Conservation (phyloP, 2,888 invertebrate genomes). For the Hypselothyrea guttata region DNA sequence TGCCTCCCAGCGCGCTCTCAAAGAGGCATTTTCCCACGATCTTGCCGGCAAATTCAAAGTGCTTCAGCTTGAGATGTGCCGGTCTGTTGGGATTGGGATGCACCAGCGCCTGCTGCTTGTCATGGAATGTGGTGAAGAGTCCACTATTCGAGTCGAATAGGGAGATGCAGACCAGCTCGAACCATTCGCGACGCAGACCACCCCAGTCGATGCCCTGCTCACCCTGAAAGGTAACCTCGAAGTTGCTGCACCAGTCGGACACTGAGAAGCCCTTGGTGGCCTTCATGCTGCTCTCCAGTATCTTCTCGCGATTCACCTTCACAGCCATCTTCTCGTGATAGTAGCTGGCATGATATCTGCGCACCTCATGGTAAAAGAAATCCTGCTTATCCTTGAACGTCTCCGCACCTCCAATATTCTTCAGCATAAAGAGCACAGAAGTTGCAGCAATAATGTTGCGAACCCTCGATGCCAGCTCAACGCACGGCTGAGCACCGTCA, state of each 20-base stretch:
- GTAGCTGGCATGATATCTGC: slow-evolving; percentile 93
- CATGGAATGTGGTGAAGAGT: slow-evolving; percentile 93
- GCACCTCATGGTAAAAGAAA: slow-evolving; percentile 91
- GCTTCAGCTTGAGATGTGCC: slow-evolving; percentile 90
- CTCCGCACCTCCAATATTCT: slow-evolving; percentile 97
- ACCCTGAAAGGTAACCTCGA: slow-evolving; percentile 95
- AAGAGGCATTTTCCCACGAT: slow-evolving; percentile 97
- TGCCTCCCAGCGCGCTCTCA: slow-evolving; percentile 94
- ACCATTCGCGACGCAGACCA: slow-evolving; percentile 96
- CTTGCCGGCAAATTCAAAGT: slow-evolving; percentile 96
- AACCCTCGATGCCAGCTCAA: slow-evolving; percentile 91
- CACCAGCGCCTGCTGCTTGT: slow-evolving; percentile 92
- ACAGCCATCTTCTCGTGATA: slow-evolving; percentile 93
- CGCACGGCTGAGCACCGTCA: slow-evolving; percentile 94
- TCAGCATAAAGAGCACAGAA: slow-evolving; percentile 93
- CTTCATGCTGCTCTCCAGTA: slow-evolving; percentile 92
- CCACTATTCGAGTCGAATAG: slow-evolving; percentile 93
- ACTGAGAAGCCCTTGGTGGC: slow-evolving; percentile 91
- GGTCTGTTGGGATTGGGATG: slow-evolving; percentile 94
- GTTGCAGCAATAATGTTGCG: slow-evolving; percentile 96
- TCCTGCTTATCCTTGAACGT: slow-evolving; percentile 93
- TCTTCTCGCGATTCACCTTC: slow-evolving; percentile 90
- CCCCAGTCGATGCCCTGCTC: slow-evolving; percentile 98
- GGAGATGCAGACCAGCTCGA: slow-evolving; percentile 93
- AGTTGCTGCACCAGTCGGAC: slow-evolving; percentile 97